Evolutionary conservation across 2,797 vertebrate species (phyloP).

Genomic region (Tympanoctomys barrerae): DNA sequence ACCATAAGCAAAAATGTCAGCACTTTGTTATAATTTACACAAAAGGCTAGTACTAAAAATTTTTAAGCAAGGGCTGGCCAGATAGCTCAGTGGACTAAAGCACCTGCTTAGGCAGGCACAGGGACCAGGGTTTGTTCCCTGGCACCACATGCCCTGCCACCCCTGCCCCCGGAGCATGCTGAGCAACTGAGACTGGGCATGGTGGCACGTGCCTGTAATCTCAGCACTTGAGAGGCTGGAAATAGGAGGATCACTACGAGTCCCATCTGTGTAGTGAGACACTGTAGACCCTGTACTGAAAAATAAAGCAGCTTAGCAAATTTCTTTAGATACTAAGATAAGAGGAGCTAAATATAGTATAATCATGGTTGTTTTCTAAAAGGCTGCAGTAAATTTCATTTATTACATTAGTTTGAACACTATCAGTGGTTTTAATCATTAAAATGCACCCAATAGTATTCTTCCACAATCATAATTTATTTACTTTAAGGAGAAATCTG

Average conservation of each 20-base stretch:
- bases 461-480: background rate
- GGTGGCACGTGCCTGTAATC: too few relatives aligned
- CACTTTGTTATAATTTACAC: background rate
- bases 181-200: too few relatives aligned
- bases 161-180: too few relatives aligned
- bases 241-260: too few relatives aligned
- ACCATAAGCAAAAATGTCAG: background rate
- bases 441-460: background rate
- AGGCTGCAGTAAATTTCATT: background rate
- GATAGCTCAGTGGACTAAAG: too few relatives aligned
- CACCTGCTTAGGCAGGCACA: too few relatives aligned
- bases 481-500: background rate
- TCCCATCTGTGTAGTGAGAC: too few relatives aligned
- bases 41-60: conserved; percentile 7
- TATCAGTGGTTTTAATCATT: conserved; percentile 36
- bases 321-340: background rate
- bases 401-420: conserved; percentile 26
- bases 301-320: conserved; percentile 3
- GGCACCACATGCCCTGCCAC: too few relatives aligned
- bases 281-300: too few relatives aligned
- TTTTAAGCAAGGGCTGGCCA: background rate
- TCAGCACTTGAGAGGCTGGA: too few relatives aligned
- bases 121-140: too few relatives aligned
- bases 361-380: background rate
- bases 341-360: background rate